These are phyloP conservation scores for Clivina fossor DNA, from an alignment of 2,888 invertebrate genomes.

Conservation along the genomic window DNA sequence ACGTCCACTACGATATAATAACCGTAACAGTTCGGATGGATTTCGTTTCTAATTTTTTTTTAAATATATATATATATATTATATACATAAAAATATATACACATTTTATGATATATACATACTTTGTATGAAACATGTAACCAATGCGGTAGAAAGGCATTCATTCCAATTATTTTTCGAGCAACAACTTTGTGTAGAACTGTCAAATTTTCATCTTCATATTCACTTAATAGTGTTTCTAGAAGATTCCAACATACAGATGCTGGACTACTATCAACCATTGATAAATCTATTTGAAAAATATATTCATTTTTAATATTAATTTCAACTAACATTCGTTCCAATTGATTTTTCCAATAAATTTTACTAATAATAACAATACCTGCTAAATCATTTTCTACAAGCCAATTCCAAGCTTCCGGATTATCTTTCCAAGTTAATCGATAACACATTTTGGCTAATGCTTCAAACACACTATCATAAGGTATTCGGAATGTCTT, in stretches of 20 bases:
- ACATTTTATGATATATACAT: no score
- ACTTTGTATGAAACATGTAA: slow-evolving; percentile 80
- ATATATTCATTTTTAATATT: slow-evolving; percentile 36
- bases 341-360: no score
- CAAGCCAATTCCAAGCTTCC: slow-evolving; percentile 70
- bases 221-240: slow-evolving; percentile 61
- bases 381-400: slow-evolving; percentile 71
- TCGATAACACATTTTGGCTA: slow-evolving; percentile 67
- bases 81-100: no score
- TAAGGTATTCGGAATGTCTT: slow-evolving; percentile 61
- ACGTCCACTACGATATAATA: slow-evolving; percentile 73
- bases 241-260: slow-evolving; percentile 68
- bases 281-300: slow-evolving; percentile 54
- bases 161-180: slow-evolving; percentile 71
- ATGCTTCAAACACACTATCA: slow-evolving; percentile 65
- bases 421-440: slow-evolving; percentile 59
- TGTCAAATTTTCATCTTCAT: slow-evolving; percentile 61
- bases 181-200: slow-evolving; percentile 70
- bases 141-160: slow-evolving; percentile 82
- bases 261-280: slow-evolving; percentile 57
- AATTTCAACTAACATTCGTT: no score
- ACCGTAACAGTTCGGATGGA: slow-evolving; percentile 70
- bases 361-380: no score
- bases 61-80: no score
- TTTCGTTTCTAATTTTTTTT: slow-evolving; percentile 62